Evolutionary conservation across 2,113 vertebrate genomes (phyloP), one percentile per base, ranked within the genome.

Genomic region (Oenanthe oenanthe): DNA sequence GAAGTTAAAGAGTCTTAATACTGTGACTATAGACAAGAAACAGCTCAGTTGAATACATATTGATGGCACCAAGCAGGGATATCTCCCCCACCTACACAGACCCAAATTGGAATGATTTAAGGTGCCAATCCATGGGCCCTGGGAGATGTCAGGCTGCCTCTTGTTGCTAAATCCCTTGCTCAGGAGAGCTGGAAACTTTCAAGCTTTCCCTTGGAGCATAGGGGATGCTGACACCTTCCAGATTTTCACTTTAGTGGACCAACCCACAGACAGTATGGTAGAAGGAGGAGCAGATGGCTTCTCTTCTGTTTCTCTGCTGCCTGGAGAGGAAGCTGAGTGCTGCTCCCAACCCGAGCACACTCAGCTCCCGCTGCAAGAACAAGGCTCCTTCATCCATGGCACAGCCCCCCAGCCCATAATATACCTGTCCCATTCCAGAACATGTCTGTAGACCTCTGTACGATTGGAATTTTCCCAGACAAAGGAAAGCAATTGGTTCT

Each of bases 231-330:
- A 96, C 92, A 97, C 89, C 95, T 97, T 97, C 96, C 97, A 97
- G 97, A 97, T 97, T 97, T 97, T 93, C 87, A 84, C 95, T 96
- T 93, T 76, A 97, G 88, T 97, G 97, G 97, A 93, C 97, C 97
- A 98, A 88, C 97, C 97, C 97, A 97, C 97, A 97, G 97, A 95
- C 97, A 98, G 96, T 94, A 97, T 98, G 97, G 96, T 97, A 95
- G 96, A 97, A 96, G 97, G 97, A 94, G 95, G 65, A 97, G 95
- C 98, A 98, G 98, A 98, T 98, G 98, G 98, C 79, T 96, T 93
- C 68, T 95, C 97, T 97, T 97, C 98, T 98, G 98, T 93, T 98
- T 95, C 97, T 95, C 95, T 58, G 91, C 95, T 97, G 96, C 93
- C 95, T 93, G 89, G 94, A 96, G 93, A 97, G 47, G 94, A 95